Conservation (phyloP, 2,113 vertebrate genomes). For the Neogobius melanostomus region DNA sequence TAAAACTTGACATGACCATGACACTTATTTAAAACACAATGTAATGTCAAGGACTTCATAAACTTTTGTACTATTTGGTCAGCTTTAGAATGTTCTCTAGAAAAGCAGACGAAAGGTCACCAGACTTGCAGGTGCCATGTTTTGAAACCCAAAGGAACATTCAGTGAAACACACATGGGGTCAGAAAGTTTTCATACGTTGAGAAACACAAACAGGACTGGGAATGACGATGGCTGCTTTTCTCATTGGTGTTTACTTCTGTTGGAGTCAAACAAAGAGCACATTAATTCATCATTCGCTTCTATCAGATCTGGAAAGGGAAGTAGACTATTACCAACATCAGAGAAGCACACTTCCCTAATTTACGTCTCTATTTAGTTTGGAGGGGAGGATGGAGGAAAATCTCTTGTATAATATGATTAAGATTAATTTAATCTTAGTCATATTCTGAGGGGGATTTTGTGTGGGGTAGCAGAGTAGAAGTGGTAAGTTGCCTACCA, state of each 20-base stretch:
- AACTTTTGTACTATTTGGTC: not conserved
- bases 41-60: not conserved
- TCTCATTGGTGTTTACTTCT: constrained; percentile 54
- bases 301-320: constrained; percentile 45
- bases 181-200: constrained; percentile 35
- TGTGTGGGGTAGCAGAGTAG: not conserved
- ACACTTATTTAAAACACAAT: not conserved
- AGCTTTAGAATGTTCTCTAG: not conserved
- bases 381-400: not conserved
- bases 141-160: constrained; percentile 10
- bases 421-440: not conserved
- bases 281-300: constrained; percentile 25
- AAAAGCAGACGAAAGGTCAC: too few species aligned
- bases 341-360: not conserved
- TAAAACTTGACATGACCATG: not conserved
- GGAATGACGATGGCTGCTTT: constrained; percentile 40
- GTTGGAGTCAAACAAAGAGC: constrained; percentile 42
- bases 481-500: constrained; percentile 4
- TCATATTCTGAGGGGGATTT: not conserved
- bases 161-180: constrained; percentile 34
- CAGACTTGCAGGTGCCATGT: not conserved
- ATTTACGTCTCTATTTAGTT: not conserved
- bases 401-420: not conserved
- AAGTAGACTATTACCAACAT: not conserved
- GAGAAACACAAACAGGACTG: constrained; percentile 39